Evolutionary conservation across 2,113 vertebrate species (phyloP).

Genomic region (Madoqua kirkii): DNA sequence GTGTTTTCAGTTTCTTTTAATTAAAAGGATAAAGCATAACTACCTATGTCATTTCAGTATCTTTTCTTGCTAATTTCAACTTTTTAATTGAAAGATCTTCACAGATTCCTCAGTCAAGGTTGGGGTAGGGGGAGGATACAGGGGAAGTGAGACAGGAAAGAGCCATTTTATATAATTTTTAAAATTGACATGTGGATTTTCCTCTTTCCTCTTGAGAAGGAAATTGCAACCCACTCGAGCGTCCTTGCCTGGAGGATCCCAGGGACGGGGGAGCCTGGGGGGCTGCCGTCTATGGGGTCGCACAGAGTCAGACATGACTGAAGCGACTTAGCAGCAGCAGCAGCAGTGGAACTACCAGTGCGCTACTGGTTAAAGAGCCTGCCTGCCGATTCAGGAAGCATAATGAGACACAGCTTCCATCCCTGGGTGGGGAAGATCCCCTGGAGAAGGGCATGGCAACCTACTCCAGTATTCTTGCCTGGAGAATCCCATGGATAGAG

Average conservation of each 20-base stretch:
- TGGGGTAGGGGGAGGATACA: not conserved
- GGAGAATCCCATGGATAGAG: not conserved
- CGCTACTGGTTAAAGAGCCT: not conserved
- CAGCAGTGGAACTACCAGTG: not conserved
- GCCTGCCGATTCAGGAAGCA: not conserved
- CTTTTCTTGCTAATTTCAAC: not conserved
- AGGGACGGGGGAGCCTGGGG: too few relatives aligned
- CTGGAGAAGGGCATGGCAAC: not conserved
- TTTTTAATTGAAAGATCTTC: slow-evolving; percentile 33
- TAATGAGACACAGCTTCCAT: not conserved
- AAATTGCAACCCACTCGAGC: too few relatives aligned
- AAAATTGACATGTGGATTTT: not conserved
- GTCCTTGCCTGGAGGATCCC: too few relatives aligned
- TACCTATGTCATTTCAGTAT: not conserved
- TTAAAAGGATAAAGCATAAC: not conserved
- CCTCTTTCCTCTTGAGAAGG: not conserved
- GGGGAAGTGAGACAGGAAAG: not conserved
- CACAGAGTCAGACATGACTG: too few relatives aligned
- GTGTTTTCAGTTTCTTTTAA: not conserved
- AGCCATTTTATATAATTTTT: not conserved
- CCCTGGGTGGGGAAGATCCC: not conserved
- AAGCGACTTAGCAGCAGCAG: too few relatives aligned
- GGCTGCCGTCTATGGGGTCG: too few relatives aligned
- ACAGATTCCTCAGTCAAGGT: not conserved
- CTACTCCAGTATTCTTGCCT: not conserved